A percentile compares a stretch with the other conserved stretches of the same genome.
phyloP scores from a whole-genome alignment of 2,113 vertebrate species.

The Piprites chloris region DNA sequence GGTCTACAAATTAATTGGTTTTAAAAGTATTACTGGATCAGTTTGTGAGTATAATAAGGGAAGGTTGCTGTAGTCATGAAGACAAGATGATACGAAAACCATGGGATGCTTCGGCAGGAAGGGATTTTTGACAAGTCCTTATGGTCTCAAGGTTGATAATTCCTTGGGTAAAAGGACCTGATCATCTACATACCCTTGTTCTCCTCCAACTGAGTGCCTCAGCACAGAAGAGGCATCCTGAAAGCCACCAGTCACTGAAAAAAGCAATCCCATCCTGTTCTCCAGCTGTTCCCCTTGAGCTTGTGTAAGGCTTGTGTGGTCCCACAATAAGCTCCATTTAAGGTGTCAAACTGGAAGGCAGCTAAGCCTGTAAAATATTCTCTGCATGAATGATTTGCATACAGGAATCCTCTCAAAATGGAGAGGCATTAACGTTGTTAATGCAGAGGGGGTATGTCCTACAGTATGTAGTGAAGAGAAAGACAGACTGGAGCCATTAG shows the following conservation, averaged over 20 bases:
- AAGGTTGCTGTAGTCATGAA: not conserved
- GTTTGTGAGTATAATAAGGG: not conserved
- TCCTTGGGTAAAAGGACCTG: not conserved
- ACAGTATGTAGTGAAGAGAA: not conserved
- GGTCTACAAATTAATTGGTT: not conserved
- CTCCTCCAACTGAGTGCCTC: not conserved
- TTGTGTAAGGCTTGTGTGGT: not conserved
- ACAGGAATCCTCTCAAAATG: fast-evolving
- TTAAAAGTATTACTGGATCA: not conserved
- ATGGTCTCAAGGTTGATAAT: not conserved
- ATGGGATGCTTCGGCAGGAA: not conserved
- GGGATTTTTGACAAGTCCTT: not conserved
- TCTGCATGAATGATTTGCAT: not conserved
- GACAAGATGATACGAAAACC: not conserved
- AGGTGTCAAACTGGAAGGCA: not conserved
- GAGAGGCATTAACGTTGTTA: not conserved
- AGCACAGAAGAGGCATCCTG: not conserved
- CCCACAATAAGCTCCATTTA: not conserved
- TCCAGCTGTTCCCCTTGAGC: not conserved
- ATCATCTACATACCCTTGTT: not conserved
- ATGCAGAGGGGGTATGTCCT: too few species aligned
- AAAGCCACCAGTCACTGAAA: not conserved
- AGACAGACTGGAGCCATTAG: not conserved
- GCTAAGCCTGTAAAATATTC: not conserved
- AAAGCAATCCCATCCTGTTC: not conserved